A percentile compares a stretch with the other conserved stretches of the same genome.
Evolutionary conservation across 2,113 vertebrate species (phyloP).

Genomic region (Cercopithecus mona): DNA sequence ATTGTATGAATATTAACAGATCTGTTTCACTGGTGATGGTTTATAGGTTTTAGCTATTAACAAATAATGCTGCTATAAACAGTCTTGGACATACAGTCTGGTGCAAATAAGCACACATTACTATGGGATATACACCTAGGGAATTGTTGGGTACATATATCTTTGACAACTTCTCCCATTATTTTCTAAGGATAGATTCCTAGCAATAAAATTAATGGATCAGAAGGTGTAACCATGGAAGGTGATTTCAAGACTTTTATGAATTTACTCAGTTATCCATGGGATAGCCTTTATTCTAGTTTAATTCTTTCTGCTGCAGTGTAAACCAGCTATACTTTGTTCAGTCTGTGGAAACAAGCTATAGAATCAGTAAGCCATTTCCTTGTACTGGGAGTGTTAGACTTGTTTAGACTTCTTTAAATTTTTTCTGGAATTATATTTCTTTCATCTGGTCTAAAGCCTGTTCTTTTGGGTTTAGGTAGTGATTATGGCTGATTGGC

Average conservation of each 20-base stretch:
- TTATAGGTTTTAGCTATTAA: constrained; percentile 33
- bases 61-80: constrained; percentile 5
- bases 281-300: constrained; percentile 14
- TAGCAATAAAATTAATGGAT: constrained; percentile 33
- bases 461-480: not conserved
- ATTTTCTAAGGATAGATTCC: constrained; percentile 43
- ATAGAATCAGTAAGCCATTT: not conserved
- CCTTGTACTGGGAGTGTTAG: not conserved
- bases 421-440: constrained; percentile 4
- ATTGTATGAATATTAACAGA: not conserved
- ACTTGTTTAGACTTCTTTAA: not conserved
- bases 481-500: not conserved
- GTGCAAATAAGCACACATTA: not conserved
- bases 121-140: not conserved
- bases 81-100: not conserved
- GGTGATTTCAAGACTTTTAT: not conserved
- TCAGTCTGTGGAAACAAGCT: not conserved
- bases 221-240: not conserved
- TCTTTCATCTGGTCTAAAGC: not conserved
- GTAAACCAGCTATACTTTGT: not conserved
- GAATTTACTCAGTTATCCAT: constrained; percentile 3
- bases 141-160: constrained; percentile 17
- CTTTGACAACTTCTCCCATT: not conserved
- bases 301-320: constrained; percentile 8
- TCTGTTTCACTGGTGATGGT: not conserved